Conservation (phyloP, 1,140 invertebrate species). For the Monomorium pharaonis region DNA sequence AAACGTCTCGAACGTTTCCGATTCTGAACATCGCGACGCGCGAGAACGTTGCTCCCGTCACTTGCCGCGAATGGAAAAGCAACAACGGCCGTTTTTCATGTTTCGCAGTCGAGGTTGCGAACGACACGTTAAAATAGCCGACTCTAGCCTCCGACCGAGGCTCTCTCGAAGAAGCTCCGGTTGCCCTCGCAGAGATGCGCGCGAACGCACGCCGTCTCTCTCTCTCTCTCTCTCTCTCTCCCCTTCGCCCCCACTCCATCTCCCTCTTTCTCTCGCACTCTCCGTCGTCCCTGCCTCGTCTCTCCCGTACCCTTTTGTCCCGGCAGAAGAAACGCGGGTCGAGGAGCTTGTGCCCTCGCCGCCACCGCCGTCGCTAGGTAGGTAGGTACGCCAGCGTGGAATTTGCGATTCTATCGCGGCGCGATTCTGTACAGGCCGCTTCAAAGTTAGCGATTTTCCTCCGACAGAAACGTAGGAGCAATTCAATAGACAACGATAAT, state of each 20-base stretch:
- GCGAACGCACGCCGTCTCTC: constrained; percentile 42
- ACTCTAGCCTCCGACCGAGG: constrained; percentile 65
- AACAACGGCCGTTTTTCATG: constrained; percentile 21
- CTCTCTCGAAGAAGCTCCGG: constrained; percentile 64
- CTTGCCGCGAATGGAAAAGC: constrained; percentile 24
- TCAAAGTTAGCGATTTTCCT: background rate
- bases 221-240: background rate
- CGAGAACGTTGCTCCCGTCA: background rate
- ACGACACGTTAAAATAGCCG: constrained; percentile 68
- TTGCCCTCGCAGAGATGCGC: constrained; percentile 63
- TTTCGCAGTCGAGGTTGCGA: constrained; percentile 21
- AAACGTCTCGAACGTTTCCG: background rate
- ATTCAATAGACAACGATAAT: background rate
- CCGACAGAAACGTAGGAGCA: background rate
- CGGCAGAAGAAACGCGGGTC: constrained; percentile 66
- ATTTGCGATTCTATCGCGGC: constrained; percentile 57
- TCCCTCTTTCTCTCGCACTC: background rate
- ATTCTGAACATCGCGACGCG: background rate
- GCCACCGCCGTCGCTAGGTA: too few relatives aligned
- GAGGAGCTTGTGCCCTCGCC: constrained; percentile 62
- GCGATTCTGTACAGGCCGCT: background rate
- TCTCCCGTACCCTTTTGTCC: constrained; percentile 67
- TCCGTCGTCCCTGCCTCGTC: constrained; percentile 17
- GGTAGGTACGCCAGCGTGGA: constrained; percentile 46
- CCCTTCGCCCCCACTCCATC: constrained; percentile 1